Evolutionary conservation across 1,140 invertebrate species (phyloP), one percentile per base, ranked within the genome.

Genomic region (Leptinotarsa defecta): DNA sequence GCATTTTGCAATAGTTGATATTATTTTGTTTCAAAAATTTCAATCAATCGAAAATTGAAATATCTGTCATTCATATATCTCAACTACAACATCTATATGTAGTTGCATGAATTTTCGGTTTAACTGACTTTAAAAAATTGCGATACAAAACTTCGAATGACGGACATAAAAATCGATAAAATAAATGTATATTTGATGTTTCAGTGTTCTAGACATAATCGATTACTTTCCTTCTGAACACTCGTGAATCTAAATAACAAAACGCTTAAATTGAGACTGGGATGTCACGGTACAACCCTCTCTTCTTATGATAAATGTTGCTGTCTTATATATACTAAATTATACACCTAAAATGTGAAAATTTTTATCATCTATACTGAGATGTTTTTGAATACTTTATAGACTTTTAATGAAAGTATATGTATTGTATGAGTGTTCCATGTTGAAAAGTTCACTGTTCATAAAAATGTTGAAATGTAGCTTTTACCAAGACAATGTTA

Each of bases 251-350:
- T 67, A 48, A 74, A 74, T 52, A 77, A 62, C 63, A 77, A 77
- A 77, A 71, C 76, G 76, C 76, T 77, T 77, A 77, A 68, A 77
- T 71, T 74, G 73, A 77, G 64, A 74, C 71, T 64, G 65, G 68
- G 73, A 62, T 70, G 69, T 70, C 65, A 49, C 49, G 64, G 57
- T 48, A 77, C 70, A 49, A 69, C 69, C 65, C 69, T 61, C 76
- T 74, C 69, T 74, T 74, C 76, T 77, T 77, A 77, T 77, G 76
- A 77, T 77, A 61, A 77, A 77, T 77, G 76, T 77, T 74, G 73
- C 76, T 77, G 71, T 77, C 76, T 77, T 76, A 76, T 76, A 73
- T 73, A 65, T 48, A 27, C 27, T 76, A 77, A 71, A 71, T 63
- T 73, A 73, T 73, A 73, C 71, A 73, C 71, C 24, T 73, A n/a